Conservation (phyloP, 2,113 vertebrate genomes). For the Charadrius vociferus region DNA sequence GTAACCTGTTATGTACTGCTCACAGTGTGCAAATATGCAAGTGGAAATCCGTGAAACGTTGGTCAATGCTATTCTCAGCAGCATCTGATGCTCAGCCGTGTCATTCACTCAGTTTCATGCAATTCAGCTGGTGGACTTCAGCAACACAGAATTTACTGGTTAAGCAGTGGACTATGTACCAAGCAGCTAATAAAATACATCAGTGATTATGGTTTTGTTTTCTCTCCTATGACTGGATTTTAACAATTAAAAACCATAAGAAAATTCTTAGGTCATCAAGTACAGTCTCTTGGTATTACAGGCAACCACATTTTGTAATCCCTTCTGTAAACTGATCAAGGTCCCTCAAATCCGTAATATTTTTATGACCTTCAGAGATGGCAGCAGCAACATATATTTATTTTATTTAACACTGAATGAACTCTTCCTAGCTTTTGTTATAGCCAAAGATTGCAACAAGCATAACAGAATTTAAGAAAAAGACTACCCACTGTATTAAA, state of each 20-base stretch:
- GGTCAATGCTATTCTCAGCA: neutral
- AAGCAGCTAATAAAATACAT: neutral
- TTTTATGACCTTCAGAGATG: constrained; percentile 40
- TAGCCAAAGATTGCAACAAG: neutral
- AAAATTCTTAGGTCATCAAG: neutral
- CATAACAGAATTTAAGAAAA: neutral
- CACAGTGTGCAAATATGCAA: neutral
- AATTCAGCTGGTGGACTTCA: neutral
- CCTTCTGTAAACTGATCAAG: constrained; percentile 5
- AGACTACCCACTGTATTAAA: neutral
- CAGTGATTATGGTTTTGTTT: neutral
- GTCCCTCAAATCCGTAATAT: neutral
- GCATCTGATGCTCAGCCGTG: neutral
- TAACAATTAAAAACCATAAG: neutral
- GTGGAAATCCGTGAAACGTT: neutral
- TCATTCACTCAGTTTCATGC: neutral
- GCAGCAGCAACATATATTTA: neutral
- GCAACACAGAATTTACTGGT: neutral
- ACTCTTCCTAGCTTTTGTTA: neutral
- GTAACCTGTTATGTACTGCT: neutral
- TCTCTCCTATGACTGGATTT: neutral
- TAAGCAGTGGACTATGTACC: neutral
- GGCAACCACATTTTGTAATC: neutral
- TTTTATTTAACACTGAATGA: neutral
- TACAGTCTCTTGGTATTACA: neutral